A percentile compares a stretch with the other conserved stretches of the same genome.
Conservation (phyloP, 2,113 vertebrate genomes). For the Dolichotis patagonum region DNA sequence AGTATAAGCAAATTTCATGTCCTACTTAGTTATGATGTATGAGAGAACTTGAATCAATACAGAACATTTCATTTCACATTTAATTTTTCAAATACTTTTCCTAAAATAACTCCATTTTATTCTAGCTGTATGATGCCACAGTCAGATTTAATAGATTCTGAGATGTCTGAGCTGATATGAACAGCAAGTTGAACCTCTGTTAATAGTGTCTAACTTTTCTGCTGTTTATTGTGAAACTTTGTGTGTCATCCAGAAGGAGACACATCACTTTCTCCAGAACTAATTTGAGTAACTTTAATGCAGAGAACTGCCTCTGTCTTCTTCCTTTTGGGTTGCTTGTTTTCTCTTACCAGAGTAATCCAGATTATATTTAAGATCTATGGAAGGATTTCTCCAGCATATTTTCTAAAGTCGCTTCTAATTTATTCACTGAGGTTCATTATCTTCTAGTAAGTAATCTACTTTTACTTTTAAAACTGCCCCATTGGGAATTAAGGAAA, state of each 20-base stretch:
- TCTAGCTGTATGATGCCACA: neutral
- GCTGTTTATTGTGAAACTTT: neutral
- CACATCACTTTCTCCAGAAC: neutral
- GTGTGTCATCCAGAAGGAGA: neutral
- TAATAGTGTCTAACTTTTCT: neutral
- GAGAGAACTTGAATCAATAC: neutral
- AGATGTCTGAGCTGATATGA: neutral
- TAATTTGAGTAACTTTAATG: neutral
- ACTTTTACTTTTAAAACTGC: neutral
- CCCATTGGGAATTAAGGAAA: neutral
- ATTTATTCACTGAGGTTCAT: neutral
- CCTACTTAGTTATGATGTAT: neutral
- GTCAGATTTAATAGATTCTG: neutral
- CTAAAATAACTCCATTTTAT: neutral
- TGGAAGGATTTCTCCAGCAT: neutral
- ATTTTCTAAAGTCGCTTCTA: neutral
- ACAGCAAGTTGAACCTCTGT: neutral
- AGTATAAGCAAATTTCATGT: neutral
- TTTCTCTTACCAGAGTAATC: neutral
- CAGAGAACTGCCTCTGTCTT: neutral
- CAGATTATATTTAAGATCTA: neutral
- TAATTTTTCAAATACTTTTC: conserved; percentile 35
- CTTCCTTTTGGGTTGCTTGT: neutral
- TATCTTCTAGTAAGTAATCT: neutral
- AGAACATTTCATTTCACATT: neutral